phyloP scores from a whole-genome alignment of 2,113 vertebrate genomes.

The Cyanistes caeruleus region DNA sequence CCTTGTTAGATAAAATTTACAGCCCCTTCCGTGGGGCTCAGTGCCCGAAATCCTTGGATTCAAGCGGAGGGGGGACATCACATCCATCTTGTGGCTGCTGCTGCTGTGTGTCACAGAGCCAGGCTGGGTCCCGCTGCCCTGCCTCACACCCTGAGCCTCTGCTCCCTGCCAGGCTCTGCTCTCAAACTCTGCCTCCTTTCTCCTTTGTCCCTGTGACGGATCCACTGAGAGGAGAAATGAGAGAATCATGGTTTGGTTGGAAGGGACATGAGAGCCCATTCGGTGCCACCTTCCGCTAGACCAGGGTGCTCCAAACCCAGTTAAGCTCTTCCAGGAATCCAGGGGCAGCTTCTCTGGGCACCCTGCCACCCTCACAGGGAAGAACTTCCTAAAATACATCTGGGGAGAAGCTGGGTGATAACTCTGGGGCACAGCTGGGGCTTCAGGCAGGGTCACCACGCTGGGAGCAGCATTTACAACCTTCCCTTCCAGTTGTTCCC shows the following conservation, averaged over 20 bases:
- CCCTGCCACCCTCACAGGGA: neutral
- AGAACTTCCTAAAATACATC: neutral
- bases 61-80: neutral
- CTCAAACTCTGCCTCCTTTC: neutral
- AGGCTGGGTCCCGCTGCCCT: neutral
- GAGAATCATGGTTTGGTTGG: neutral
- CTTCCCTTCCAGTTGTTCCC: neutral
- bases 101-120: fast-evolving
- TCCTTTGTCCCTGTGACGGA: neutral
- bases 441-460: neutral
- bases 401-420: neutral
- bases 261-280: neutral
- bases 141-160: neutral
- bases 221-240: neutral
- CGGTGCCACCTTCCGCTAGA: neutral
- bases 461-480: neutral
- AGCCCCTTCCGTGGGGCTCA: neutral
- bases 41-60: neutral
- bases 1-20: neutral
- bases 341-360: neutral
- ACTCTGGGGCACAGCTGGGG: neutral
- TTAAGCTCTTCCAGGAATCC: neutral
- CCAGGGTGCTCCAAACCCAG: neutral
- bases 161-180: neutral
- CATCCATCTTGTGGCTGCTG: neutral